Evolutionary conservation across 1,140 invertebrate genomes (phyloP), one percentile per base, ranked within the genome.

Genomic region (Cydia strobilella): DNA sequence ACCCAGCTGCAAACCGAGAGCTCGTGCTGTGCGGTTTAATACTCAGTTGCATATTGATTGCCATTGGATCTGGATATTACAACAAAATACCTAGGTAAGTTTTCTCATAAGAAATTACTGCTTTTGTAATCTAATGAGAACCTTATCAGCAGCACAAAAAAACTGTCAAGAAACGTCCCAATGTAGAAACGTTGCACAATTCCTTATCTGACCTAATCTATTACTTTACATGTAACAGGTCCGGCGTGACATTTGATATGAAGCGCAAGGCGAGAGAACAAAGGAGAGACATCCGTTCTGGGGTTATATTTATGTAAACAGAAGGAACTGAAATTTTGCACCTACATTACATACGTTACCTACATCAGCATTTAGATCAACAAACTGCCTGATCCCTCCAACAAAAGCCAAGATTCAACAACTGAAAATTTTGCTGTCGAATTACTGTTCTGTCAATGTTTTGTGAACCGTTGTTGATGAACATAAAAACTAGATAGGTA

Each of bases 41-140:
- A 83, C 86, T 86, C 83, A 77, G 84, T 83, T 89, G 86, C 87
- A 92, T 91, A 92, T 92, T 90, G 88, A 91, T 91, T 90, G 84
- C 82, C 80, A 73, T 76, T 80, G 80, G 80, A 85, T 85, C 82
- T 85, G 76, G 77, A 84, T 83, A 80, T 86, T 85, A 83, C 80
- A 75, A 81, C 76, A 72, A 76, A 79, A 81, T 76, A 82, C 80
- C 84, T n/a, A 69, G 35, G 65, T 69, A 69, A 69, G 63, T 66
- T 66, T 35, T 69, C 54, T 59, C 54, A 59, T 59, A 59, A 59
- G 9, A 59, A 59, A 54, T 39, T 35, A 35, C 18, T 7, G 18
- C 54, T 23, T 59, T 59, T 59, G 7, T 23, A 23, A 23, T 59
- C 54, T 23, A 23, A 9, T 23, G 4, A 18, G 9, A 20, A 59